A percentile compares a stretch with the other conserved stretches of the same genome.
These are phyloP conservation scores for Drosophila mettleri DNA, from an alignment of 2,888 invertebrate species.

Conservation along the genomic window DNA sequence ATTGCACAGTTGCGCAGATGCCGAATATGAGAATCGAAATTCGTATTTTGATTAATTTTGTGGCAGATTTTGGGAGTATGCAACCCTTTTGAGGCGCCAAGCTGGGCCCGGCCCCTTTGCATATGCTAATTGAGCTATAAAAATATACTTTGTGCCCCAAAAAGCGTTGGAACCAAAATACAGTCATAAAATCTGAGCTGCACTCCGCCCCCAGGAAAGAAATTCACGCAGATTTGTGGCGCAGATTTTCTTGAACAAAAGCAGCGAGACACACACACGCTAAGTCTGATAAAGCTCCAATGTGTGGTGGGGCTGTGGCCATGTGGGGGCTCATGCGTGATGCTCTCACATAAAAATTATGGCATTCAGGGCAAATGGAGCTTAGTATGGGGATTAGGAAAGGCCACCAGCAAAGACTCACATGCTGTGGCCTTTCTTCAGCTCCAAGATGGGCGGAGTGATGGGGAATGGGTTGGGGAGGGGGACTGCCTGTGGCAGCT, in stretches of 20 bases:
- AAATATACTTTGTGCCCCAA: conserved; percentile 70
- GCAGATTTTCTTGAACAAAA: conserved; percentile 65
- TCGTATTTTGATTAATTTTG: conserved; percentile 61
- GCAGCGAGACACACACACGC: conserved; percentile 17
- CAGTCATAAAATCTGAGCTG: conserved; percentile 63
- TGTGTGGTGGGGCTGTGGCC: not conserved
- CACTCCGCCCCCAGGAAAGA: conserved; percentile 1
- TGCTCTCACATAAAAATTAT: conserved; percentile 79
- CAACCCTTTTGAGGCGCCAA: conserved; percentile 39
- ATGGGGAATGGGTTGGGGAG: not conserved
- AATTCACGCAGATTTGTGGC: conserved; percentile 51
- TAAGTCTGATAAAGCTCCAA: conserved; percentile 72
- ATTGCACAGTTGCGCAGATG: not conserved
- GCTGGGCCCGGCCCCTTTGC: conserved; percentile 30
- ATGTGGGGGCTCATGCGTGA: conserved; percentile 77
- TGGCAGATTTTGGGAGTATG: conserved; percentile 14
- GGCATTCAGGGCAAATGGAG: conserved; percentile 78
- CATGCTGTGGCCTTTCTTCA: conserved; percentile 56
- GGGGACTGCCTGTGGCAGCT: not conserved
- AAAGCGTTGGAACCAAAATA: conserved; percentile 56
- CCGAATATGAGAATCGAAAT: conserved; percentile 7
- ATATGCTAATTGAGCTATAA: conserved; percentile 79
- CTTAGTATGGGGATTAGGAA: conserved; percentile 56
- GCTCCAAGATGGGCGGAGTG: conserved; percentile 21
- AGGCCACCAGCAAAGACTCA: conserved; percentile 50